Base-by-base conservation (phyloP, 2,797 vertebrate species). In the Salarias fasciatus region DNA sequence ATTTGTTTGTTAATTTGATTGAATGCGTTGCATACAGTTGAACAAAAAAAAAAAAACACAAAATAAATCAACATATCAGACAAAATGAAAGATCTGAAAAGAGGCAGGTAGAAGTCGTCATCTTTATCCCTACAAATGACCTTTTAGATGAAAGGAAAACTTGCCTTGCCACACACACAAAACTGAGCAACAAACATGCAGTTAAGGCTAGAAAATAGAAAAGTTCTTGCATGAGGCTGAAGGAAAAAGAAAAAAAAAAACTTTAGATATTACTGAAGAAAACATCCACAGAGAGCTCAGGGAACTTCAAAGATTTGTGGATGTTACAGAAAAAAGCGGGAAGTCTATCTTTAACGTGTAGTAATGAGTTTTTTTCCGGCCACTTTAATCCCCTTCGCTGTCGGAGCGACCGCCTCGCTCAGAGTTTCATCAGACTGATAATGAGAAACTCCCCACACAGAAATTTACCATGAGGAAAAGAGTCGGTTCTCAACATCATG, bases 201-300 rank as follows among this genome's bases (percentile, higher is more conserved):
- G 15, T 49, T 11, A 29, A 44, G 8, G 3, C 37, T 8, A 13
- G 13, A 53, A 52, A 5, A 51, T 1, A 3, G 13, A 49, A 37
- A 65, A 8, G 38, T 63, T 63, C 53, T 63, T 75, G 56, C 53
- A 72, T 56, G 40, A 33, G 61, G 68, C 58, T 78, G 50, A 53
- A 5, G n/a, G 44, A 50, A 18, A 47, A 13, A 8, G 2, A 46
- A 52, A 57, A 10, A 18, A 8, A 6, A 47, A 18, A 68, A 12
- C 12, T 11, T 4, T 51, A 43, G 12, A 38, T 46, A 35, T 40
- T 64, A 38, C 29, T 64, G 41, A 38, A 35, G 14, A 35, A 37
- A 49, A 48, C 51, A 61, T 45, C 18, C 40, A 36, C 53, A 29
- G 2, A 13, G 41, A 47, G 36, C 42, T 52, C 24, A 5, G 5